Percentiles rank a stretch among this genome's conserved stretches.
These are phyloP conservation scores for Gorsachius goisagi DNA, from an alignment of 2,113 vertebrate species.

Conservation along the genomic window DNA sequence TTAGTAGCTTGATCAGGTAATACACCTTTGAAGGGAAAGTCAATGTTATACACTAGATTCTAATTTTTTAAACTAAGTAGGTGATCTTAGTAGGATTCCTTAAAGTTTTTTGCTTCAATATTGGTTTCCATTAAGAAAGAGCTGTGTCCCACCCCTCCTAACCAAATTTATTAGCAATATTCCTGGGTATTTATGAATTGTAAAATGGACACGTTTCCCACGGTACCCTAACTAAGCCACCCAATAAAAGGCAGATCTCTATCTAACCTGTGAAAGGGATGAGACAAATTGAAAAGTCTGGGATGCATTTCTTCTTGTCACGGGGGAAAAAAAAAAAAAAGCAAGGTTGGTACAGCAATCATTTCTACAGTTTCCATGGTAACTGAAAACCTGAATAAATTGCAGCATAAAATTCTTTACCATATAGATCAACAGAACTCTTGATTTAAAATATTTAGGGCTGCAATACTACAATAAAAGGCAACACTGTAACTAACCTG, in stretches of 20 bases:
- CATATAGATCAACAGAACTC: background rate
- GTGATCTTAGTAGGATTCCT: background rate
- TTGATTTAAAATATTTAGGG: background rate
- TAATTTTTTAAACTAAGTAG: background rate
- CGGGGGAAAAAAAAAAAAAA: background rate
- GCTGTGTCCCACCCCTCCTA: background rate
- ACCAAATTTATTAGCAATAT: background rate
- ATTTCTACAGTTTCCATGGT: conserved; percentile 12
- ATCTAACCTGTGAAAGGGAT: background rate
- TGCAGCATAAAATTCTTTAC: background rate
- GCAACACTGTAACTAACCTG: conserved; percentile 76
- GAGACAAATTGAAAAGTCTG: background rate
- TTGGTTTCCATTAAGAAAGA: background rate
- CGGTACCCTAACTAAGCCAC: background rate
- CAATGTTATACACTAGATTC: background rate
- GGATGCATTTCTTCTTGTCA: background rate
- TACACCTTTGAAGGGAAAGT: background rate
- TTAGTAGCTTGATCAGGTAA: background rate
- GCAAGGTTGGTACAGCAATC: background rate
- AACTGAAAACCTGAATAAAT: background rate
- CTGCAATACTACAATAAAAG: background rate
- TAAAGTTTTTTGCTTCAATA: background rate
- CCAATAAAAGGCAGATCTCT: background rate
- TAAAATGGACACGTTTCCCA: background rate
- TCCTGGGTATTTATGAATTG: background rate